These are phyloP conservation scores for Caenorhabditis doughertyi DNA, from an alignment of 2,888 invertebrate species.

Conservation along the genomic window DNA sequence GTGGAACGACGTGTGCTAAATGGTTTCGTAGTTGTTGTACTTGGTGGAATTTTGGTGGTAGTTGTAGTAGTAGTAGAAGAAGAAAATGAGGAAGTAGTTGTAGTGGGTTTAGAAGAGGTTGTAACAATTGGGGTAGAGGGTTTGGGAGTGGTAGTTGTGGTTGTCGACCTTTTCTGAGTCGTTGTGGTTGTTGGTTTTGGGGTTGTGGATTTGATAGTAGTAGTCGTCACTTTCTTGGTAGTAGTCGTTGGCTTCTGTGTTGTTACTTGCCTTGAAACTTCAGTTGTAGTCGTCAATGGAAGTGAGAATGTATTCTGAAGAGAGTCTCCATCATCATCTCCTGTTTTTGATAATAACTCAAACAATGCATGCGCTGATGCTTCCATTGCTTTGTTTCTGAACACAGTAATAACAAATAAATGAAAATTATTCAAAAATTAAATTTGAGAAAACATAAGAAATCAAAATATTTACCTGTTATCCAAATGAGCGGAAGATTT, in stretches of 20 bases:
- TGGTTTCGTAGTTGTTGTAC: slow-evolving; percentile 51
- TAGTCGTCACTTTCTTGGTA: slow-evolving; percentile 43
- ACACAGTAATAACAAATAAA: slow-evolving; percentile 37
- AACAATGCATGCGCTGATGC: slow-evolving; percentile 76
- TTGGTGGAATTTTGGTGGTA: slow-evolving; percentile 39
- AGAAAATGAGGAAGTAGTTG: slow-evolving; percentile 41
- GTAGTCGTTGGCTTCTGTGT: slow-evolving; percentile 47
- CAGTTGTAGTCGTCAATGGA: slow-evolving; percentile 41
- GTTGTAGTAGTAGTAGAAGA: slow-evolving; percentile 49
- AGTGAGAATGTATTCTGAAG: slow-evolving; percentile 48
- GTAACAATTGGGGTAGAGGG: slow-evolving; percentile 44
- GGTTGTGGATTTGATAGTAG: slow-evolving; percentile 48
- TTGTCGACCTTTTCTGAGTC: slow-evolving; percentile 43
- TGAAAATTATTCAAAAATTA: slow-evolving; percentile 19
- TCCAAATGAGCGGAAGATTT: slow-evolving; percentile 54
- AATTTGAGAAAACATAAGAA: background rate
- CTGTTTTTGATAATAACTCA: slow-evolving; percentile 69
- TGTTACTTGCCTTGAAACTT: slow-evolving; percentile 41
- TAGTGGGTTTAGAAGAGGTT: slow-evolving; percentile 39
- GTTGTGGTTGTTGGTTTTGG: slow-evolving; percentile 40
- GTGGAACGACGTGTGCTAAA: slow-evolving; percentile 44
- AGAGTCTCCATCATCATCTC: slow-evolving; percentile 34
- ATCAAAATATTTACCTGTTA: slow-evolving; percentile 18
- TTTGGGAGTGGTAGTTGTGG: slow-evolving; percentile 24
- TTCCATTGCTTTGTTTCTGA: slow-evolving; percentile 70